phyloP scores from a whole-genome alignment of 2,797 vertebrate genomes.

The Parambassis ranga region DNA sequence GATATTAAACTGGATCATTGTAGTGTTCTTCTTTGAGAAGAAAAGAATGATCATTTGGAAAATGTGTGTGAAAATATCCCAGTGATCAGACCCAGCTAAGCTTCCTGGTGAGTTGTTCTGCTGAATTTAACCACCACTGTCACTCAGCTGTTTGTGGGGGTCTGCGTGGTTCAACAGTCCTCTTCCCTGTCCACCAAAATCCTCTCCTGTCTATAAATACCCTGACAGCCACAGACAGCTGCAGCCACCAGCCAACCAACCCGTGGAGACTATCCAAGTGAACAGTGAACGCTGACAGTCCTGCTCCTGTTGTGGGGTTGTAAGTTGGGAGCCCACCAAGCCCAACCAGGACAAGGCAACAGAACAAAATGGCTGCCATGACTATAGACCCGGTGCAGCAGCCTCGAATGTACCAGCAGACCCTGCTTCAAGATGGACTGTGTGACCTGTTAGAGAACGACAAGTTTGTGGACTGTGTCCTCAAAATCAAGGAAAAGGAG shows the following conservation, averaged over 20 bases:
- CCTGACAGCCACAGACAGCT: conserved; percentile 83
- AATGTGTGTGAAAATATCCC: not conserved
- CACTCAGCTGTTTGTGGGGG: conserved; percentile 82
- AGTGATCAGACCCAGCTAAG: not conserved
- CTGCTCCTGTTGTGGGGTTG: conserved; percentile 43
- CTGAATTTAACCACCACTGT: conserved; percentile 30
- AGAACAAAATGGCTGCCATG: conserved; percentile 85
- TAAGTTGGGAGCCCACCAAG: conserved; percentile 36
- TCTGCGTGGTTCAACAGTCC: conserved; percentile 31
- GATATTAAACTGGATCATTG: too few species aligned
- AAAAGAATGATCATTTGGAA: not conserved
- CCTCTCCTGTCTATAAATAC: conserved; percentile 86
- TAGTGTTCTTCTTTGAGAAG: too few species aligned
- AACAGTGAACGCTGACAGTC: conserved; percentile 55
- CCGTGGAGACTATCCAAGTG: conserved; percentile 32
- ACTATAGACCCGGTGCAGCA: conserved; percentile 89
- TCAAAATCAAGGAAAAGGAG: conserved; percentile 90
- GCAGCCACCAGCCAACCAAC: conserved; percentile 56
- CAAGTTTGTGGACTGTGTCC: conserved; percentile 94
- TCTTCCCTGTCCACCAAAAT: conserved; percentile 75
- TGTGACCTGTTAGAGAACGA: conserved; percentile 93
- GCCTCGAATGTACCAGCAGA: conserved; percentile 95
- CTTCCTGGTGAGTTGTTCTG: conserved; percentile 10
- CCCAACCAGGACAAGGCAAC: conserved; percentile 30
- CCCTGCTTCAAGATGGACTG: conserved; percentile 93